phyloP scores from a whole-genome alignment of 2,797 vertebrate species.

The Coranthus polyacanthus region DNA sequence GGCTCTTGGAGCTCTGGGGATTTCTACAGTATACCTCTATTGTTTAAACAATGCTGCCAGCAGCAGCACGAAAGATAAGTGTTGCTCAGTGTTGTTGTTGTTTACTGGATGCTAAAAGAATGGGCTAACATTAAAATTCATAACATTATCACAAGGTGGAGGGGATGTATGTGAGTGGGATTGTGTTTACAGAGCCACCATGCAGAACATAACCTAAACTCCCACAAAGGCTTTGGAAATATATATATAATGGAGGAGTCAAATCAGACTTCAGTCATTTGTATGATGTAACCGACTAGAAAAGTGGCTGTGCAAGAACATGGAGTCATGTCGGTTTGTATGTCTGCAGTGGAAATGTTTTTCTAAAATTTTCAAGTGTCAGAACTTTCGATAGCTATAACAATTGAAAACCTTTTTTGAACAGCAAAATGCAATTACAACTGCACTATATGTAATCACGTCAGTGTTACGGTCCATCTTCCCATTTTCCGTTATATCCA shows the following conservation, averaged over 20 bases:
- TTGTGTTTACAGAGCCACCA: constrained; percentile 40
- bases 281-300: neutral
- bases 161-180: constrained; percentile 47
- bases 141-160: constrained; percentile 37
- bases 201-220: constrained; percentile 47
- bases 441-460: neutral
- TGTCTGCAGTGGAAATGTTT: too few relatives aligned
- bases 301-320: neutral
- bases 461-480: too few relatives aligned
- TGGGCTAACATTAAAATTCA: constrained; percentile 50
- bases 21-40: constrained; percentile 44
- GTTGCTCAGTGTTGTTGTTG: constrained; percentile 43
- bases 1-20: constrained; percentile 37
- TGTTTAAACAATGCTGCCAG: constrained; percentile 44
- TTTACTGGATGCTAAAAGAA: constrained; percentile 49
- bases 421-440: neutral
- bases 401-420: constrained; percentile 4
- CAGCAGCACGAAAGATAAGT: constrained; percentile 32
- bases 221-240: constrained; percentile 33
- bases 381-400: neutral
- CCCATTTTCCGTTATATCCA: neutral
- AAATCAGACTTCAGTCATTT: neutral
- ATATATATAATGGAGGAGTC: constrained; percentile 28
- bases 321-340: too few relatives aligned
- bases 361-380: neutral